Percentiles rank a stretch among this genome's conserved stretches.
These are phyloP conservation scores for Marmota flaviventris DNA, from an alignment of 2,113 vertebrate species.

Conservation along the genomic window DNA sequence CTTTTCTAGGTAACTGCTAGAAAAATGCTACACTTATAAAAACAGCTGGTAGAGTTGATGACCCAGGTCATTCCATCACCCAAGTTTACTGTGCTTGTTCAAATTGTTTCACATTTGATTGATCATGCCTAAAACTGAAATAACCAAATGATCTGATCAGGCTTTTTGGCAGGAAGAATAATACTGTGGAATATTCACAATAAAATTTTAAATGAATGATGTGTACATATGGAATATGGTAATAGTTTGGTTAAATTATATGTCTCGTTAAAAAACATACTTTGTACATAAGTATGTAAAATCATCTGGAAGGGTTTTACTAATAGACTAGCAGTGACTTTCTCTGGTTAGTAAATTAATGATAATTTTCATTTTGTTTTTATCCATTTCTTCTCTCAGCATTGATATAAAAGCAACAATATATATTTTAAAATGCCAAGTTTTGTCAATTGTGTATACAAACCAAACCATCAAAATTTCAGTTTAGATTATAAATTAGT, in stretches of 20 bases:
- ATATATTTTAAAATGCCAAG: too few relatives aligned
- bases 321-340: not conserved
- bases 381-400: not conserved
- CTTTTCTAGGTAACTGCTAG: not conserved
- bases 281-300: not conserved
- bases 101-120: constrained; percentile 39
- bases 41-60: not conserved
- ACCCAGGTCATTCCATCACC: not conserved
- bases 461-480: constrained; percentile 20
- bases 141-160: not conserved
- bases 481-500: not conserved
- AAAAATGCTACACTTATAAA: constrained; percentile 41
- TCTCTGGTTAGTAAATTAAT: constrained; percentile 24
- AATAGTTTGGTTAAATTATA: constrained; percentile 21
- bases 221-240: not conserved
- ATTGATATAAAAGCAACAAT: not conserved
- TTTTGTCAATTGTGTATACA: not conserved
- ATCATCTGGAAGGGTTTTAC: constrained; percentile 4
- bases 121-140: not conserved
- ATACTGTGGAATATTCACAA: not conserved
- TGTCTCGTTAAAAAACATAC: not conserved
- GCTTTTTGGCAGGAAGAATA: not conserved
- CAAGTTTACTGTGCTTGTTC: not conserved
- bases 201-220: constrained; percentile 15
- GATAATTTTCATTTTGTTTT: not conserved